phyloP scores from a whole-genome alignment of 1,140 invertebrate genomes.

The Antheraea pernyi region DNA sequence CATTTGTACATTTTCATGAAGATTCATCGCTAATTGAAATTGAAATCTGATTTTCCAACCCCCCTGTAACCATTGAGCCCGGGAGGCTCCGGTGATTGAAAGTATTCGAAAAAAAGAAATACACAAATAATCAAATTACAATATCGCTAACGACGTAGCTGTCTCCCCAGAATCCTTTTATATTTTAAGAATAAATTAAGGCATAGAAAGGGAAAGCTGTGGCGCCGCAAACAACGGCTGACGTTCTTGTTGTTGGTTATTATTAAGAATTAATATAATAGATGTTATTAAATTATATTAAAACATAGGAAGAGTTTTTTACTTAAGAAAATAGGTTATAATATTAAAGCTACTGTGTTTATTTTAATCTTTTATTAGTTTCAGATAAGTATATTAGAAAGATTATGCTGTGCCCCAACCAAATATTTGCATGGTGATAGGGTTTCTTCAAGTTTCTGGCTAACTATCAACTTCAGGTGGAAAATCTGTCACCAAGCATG shows the following conservation, averaged over 20 bases:
- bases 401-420: too few relatives aligned
- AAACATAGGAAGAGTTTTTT: not conserved
- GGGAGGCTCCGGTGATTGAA: slow-evolving; percentile 65
- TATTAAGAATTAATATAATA: slow-evolving; percentile 2
- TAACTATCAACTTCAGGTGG: too few relatives aligned
- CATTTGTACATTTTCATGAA: slow-evolving; percentile 60
- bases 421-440: too few relatives aligned
- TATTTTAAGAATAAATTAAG: slow-evolving; percentile 76
- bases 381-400: too few relatives aligned
- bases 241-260: slow-evolving; percentile 43
- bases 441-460: too few relatives aligned
- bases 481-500: too few relatives aligned
- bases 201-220: slow-evolving; percentile 55
- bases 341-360: not conserved
- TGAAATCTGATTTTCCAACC: slow-evolving; percentile 75
- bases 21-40: slow-evolving; percentile 75
- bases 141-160: slow-evolving; percentile 72
- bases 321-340: not conserved
- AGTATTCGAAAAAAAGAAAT: slow-evolving; percentile 70
- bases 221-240: slow-evolving; percentile 60
- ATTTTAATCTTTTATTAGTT: not conserved
- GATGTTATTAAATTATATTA: not conserved
- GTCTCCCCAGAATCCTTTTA: slow-evolving; percentile 74
- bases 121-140: slow-evolving; percentile 79
- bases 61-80: slow-evolving; percentile 45